Conservation (phyloP, 64 coral and sea anemone species). For the Montipora efflorescens region DNA sequence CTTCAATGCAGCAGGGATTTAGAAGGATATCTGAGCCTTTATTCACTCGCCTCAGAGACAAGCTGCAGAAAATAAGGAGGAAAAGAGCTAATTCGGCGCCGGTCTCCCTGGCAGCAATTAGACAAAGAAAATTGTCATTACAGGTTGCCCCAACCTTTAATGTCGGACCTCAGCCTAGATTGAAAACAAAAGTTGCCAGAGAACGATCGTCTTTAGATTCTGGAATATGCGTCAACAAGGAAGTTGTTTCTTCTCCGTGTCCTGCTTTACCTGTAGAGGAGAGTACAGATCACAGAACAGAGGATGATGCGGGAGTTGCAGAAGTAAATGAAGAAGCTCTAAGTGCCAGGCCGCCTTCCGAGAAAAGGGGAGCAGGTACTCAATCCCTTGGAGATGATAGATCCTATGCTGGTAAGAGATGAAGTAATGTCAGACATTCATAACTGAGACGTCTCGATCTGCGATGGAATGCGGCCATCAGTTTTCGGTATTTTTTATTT, state of each 20-base stretch:
- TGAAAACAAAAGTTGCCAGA: neutral
- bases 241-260: neutral
- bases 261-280: neutral
- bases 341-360: neutral
- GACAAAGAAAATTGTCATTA: neutral
- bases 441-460: too few relatives aligned
- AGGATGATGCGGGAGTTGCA: neutral
- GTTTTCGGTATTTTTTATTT: too few relatives aligned
- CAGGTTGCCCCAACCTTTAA: neutral
- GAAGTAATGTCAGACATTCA: neutral
- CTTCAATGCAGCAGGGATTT: neutral
- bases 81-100: constrained; percentile 48
- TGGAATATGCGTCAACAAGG: neutral
- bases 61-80: constrained; percentile 41
- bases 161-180: neutral
- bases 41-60: constrained; percentile 41
- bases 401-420: neutral
- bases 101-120: constrained; percentile 12
- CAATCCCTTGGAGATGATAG: neutral
- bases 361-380: neutral
- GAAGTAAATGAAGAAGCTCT: neutral
- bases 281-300: neutral
- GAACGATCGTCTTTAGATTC: neutral
- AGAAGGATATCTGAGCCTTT: constrained; percentile 36
- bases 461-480: too few relatives aligned